Evolutionary conservation across 2,888 invertebrate genomes (phyloP).

Genomic region (Julus scandinavius): DNA sequence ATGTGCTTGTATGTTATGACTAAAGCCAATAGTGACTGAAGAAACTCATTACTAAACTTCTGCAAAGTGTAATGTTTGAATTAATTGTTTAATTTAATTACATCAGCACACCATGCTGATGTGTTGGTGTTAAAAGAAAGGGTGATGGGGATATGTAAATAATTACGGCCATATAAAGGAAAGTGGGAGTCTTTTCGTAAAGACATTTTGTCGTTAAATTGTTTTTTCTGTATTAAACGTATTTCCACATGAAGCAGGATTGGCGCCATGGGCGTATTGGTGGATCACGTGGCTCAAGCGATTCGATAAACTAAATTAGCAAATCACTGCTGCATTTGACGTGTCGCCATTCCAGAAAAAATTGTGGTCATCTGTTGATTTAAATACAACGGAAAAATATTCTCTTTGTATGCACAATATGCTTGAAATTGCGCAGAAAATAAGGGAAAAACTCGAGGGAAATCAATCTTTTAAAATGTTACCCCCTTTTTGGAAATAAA

Average conservation of each 20-base stretch:
- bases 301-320: not conserved
- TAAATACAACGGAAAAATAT: not conserved
- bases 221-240: not conserved
- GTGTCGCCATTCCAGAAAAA: not conserved
- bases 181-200: not conserved
- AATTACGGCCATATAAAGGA: not conserved
- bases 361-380: not conserved
- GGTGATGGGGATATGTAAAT: not conserved
- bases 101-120: no score
- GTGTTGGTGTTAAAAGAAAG: not conserved
- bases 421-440: not conserved
- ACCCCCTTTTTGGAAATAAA: not conserved
- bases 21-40: no score
- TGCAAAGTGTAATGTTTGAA: no score
- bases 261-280: constrained; percentile 20
- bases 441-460: not conserved
- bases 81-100: no score
- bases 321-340: not conserved
- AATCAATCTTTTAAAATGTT: not conserved
- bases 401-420: no score
- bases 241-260: not conserved
- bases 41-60: no score
- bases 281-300: not conserved
- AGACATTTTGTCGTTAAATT: not conserved
- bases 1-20: no score